Conservation (phyloP, 53 echinoderm and acorn worm species). For the Echinarachnius parma region DNA sequence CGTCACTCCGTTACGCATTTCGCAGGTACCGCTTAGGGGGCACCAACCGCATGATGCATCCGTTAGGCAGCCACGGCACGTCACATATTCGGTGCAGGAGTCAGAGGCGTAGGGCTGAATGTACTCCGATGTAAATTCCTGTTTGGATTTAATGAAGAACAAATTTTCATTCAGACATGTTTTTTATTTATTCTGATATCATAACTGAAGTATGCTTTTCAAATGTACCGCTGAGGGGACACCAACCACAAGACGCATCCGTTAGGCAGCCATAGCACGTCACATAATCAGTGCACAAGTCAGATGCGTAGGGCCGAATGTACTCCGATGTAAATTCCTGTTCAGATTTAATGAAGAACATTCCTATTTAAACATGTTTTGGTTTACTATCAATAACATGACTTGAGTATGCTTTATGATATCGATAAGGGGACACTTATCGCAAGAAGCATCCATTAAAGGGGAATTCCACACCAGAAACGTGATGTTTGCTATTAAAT, state of each 20-base stretch:
- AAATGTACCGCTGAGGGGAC: slow-evolving; percentile 67
- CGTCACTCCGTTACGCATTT: slow-evolving; percentile 50
- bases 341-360: background rate
- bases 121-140: slow-evolving; percentile 62
- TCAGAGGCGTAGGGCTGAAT: slow-evolving; percentile 60
- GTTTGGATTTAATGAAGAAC: background rate
- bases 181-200: too few species aligned
- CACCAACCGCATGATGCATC: slow-evolving; percentile 91
- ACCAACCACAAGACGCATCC: slow-evolving; percentile 87
- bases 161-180: too few species aligned
- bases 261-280: slow-evolving; percentile 81
- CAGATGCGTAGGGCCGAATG: slow-evolving; percentile 57
- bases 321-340: slow-evolving; percentile 61
- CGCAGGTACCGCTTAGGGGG: slow-evolving; percentile 69
- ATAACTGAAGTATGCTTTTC: too few species aligned
- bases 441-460: too few species aligned
- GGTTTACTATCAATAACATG: too few species aligned
- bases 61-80: slow-evolving; percentile 76
- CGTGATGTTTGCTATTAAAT: too few species aligned
- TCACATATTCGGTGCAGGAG: slow-evolving; percentile 55
- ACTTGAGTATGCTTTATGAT: too few species aligned
- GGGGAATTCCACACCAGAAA: too few species aligned
- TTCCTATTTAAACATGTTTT: too few species aligned
- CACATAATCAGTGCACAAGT: slow-evolving; percentile 51
- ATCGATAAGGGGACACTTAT: too few species aligned